Evolutionary conservation across 2,888 invertebrate genomes (phyloP), one percentile per base, ranked within the genome.

Genomic region (Idaea dimidiata): DNA sequence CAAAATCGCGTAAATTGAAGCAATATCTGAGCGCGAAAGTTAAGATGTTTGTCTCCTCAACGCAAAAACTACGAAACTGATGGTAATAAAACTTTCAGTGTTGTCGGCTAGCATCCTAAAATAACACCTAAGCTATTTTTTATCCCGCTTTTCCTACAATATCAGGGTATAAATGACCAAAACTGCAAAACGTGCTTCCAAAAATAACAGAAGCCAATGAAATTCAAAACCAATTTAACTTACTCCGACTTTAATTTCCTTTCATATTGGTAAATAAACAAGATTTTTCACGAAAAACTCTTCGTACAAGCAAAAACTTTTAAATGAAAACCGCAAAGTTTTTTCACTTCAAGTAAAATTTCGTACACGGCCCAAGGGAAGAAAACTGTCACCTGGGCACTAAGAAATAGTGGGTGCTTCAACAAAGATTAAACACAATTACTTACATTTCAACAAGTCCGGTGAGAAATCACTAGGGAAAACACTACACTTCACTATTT

Each of bases 371-470:
- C 43, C 43, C 43, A 10, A 14, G 43, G 43, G 43, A 43, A 43
- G 43, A 10, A 3, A 10, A 14, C 43, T 43, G 43, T 43, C 43
- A 43, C 43, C 43, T 43, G 43, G 10, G 8, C 10, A 14, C 43
- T 43, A 43, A 43, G 43, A 43, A 43, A 43, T 43, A 43, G 43
- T 43, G 43, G 8, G 10, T 14, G 3, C 14, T 43, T 43, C 8
- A 43, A 10, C 43, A 43, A 43, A 43, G 43, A 14, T 43, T 10
- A 3, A 6, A 14, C 14, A 14, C 43, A 59, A 24, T 58, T 62
- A 66, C 66, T 63, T 67, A 67, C 64, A 62, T 67, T 63, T 43
- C 56, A 61, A 60, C 57, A 54, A 57, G 43, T 64, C 59, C 43
- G 14, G 43, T 10, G 43, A 14, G 14, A 43, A 43, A 43, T 43